phyloP scores from a whole-genome alignment of 2,888 invertebrate genomes.

The Pocota personata region DNA sequence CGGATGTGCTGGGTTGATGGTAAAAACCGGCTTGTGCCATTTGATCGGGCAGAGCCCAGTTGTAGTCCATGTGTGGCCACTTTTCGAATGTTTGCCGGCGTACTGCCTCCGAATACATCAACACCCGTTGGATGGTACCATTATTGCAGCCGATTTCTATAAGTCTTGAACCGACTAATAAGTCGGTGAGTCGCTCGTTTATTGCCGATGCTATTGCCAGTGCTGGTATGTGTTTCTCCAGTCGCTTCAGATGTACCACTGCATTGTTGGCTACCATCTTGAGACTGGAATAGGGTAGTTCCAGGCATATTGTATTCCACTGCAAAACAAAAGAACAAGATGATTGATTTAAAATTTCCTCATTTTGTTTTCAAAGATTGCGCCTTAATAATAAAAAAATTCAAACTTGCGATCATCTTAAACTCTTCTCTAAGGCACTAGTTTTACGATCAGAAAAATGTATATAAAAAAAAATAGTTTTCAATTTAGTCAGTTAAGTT shows the following conservation, averaged over 20 bases:
- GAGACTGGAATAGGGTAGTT: conserved; percentile 90
- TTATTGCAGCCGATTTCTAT: conserved; percentile 81
- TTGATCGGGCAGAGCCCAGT: conserved; percentile 97
- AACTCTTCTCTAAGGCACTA: no score
- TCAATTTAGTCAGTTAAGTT: no score
- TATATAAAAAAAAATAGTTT: no score
- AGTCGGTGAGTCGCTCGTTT: conserved; percentile 92
- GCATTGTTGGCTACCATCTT: conserved; percentile 91
- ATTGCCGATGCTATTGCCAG: conserved; percentile 95
- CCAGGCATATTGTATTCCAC: conserved; percentile 96
- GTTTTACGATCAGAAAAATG: no score
- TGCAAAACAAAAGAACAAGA: conserved; percentile 82
- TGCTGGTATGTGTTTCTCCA: conserved; percentile 92
- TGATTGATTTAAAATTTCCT: not conserved
- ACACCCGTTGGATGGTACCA: conserved; percentile 83
- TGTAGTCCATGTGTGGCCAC: conserved; percentile 99
- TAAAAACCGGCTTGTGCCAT: conserved; percentile 99
- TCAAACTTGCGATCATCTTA: no score
- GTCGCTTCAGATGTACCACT: conserved; percentile 91
- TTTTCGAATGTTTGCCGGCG: conserved; percentile 94
- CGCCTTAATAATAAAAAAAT: no score
- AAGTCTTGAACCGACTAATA: conserved; percentile 84
- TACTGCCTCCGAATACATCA: conserved; percentile 96
- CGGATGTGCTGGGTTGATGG: conserved; percentile 94
- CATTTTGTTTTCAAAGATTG: no score